A percentile compares a stretch with the other conserved stretches of the same genome.
These are phyloP conservation scores for Phortica variegata DNA, from an alignment of 1,140 invertebrate genomes.

Conservation along the genomic window DNA sequence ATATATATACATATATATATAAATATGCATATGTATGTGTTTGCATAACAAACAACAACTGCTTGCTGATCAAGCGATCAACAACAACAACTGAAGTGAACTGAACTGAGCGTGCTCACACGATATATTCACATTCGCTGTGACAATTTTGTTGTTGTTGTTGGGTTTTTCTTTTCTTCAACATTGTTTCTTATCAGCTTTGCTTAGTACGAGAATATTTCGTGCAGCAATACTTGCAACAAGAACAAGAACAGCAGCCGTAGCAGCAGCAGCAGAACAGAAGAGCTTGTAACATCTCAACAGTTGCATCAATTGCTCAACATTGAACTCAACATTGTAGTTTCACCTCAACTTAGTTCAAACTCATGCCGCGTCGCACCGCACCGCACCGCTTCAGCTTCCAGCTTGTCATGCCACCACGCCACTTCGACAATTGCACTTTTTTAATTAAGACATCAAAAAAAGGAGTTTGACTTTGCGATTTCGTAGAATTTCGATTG, in stretches of 20 bases:
- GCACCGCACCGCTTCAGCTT: slow-evolving; percentile 2
- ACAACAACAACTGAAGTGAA: not conserved
- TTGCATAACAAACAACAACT: not conserved
- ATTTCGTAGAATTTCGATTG: slow-evolving; percentile 14
- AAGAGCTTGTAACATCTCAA: slow-evolving; percentile 26
- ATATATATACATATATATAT: too few relatives aligned
- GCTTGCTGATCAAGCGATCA: not conserved
- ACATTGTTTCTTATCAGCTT: too few relatives aligned
- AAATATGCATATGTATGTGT: not conserved
- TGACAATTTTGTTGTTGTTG: too few relatives aligned
- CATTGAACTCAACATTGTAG: slow-evolving; percentile 36
- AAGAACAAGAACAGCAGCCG: slow-evolving; percentile 38
- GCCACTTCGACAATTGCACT: slow-evolving; percentile 15
- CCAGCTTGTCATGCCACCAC: slow-evolving; percentile 1
- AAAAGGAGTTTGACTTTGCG: slow-evolving; percentile 13
- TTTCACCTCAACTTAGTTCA: not conserved
- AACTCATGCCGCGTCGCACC: too few relatives aligned
- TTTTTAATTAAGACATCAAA: slow-evolving; percentile 15
- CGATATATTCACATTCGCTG: slow-evolving; percentile 3
- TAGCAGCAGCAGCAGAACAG: slow-evolving; percentile 19
- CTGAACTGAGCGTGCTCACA: slow-evolving; percentile 9
- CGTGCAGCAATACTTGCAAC: slow-evolving; percentile 29
- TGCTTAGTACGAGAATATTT: too few relatives aligned
- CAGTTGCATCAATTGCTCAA: slow-evolving; percentile 25
- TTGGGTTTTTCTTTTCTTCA: too few relatives aligned